Evolutionary conservation across 2,797 vertebrate species (phyloP), one percentile per base, ranked within the genome.

Genomic region (Lepidocolaptes lacrymiger): DNA sequence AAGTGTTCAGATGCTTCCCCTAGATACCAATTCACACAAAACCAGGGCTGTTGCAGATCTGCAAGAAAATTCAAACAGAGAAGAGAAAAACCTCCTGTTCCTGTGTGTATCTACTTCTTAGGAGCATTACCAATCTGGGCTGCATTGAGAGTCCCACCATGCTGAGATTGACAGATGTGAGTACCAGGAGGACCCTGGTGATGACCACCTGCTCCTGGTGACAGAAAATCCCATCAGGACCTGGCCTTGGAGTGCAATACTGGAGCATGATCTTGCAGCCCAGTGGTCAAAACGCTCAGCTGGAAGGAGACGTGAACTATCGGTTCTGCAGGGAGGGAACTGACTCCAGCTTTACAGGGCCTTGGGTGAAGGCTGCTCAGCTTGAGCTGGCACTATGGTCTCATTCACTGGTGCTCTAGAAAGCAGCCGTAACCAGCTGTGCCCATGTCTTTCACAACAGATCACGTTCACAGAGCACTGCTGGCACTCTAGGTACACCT

Each of bases 211-310:
- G 63, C 62, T 58, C 30, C 30, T 59, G 28, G 32, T 0, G 4
- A n/a, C 74, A 80, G 48, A 66, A 83, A 74, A 85, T 24, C 58
- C 55, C 28, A 8, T 9, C 9, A 5, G 15, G 72, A 77, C 6
- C 11, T 51, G n/a, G 75, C 41, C 39, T 78, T 0, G 0, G 34
- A 49, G 44, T 0, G 0, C 0, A 27, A 15, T 54, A 51, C 43
- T 63, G 37, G 63, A 76, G 14, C 30, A 5, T 1, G 27, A 16
- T 34, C 59, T 69, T 4, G 4, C 27, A 87, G 34, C n/a, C 68
- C 49, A 19, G 6, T 28, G 34, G 39, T 58, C 30, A 21, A 30
- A 55, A 34, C 1, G 2, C 62, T 75, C 26, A 46, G 14, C 34
- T 81, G 51, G 64, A 77, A 79, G 48, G 59, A 74, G 41, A 43